Evolutionary conservation across 2,888 invertebrate genomes (phyloP), one percentile per base, ranked within the genome.

Genomic region (Eupithecia abbreviata): DNA sequence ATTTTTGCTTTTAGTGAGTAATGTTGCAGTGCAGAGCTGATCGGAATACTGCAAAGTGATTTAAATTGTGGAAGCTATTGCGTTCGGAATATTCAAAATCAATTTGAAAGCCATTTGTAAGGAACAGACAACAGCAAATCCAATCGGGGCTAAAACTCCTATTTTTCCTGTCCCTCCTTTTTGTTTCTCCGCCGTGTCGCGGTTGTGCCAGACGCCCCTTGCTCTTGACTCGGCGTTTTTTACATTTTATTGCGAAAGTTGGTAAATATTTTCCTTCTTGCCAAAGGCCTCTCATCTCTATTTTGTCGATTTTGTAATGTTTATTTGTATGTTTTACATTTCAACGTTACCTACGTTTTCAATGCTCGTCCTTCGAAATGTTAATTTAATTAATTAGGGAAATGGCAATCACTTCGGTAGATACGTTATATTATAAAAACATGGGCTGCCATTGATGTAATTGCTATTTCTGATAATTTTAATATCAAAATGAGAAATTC

Each of bases 81-180:
- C 85, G 85, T 87, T 90, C 89, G 86, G 47, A 47, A 90, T 91
- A 91, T 92, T 91, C 90, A 91, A 91, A 94, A 94, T 93, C 94
- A 92, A 94, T 94, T 93, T 92, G 90, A 92, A 93, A 92, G 88
- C 92, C 91, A 93, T 93, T 94, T 93, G 93, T 92, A 91, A 91
- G 91, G 91, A 91, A 93, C 93, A 93, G 93, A 94, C 92, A 94
- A 92, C 91, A 90, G 91, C 89, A 92, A 94, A 94, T 93, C 91
- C 92, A 94, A 94, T 93, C 92, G 91, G 89, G 90, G 90, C 83
- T 88, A 87, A 89, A 89, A 89, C 90, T 91, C 86, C 90, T 89
- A 91, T 93, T 93, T 93, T 90, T 88, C 85, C 89, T 84, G 88
- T 85, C 85, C 85, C 87, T 86, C 86, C 84, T 90, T 91, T 92